A percentile compares a stretch with the other conserved stretches of the same genome.
These are phyloP conservation scores for Ifrita kowaldi DNA, from an alignment of 2,113 vertebrate genomes.

Conservation along the genomic window DNA sequence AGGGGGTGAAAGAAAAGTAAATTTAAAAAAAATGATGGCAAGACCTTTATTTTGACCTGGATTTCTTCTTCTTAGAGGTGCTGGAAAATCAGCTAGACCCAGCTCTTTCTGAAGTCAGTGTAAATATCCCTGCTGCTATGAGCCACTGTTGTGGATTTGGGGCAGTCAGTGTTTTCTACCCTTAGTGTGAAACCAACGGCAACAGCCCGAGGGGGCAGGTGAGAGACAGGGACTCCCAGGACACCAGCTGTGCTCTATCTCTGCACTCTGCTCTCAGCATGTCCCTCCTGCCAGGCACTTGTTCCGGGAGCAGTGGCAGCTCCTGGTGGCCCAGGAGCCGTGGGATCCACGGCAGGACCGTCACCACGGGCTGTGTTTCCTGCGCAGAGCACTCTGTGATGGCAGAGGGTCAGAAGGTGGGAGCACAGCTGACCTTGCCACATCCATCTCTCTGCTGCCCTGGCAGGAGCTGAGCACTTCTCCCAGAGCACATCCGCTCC, in stretches of 20 bases:
- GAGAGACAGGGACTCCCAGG: background rate
- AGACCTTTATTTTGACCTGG: background rate
- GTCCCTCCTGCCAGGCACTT: background rate
- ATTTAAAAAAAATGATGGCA: background rate
- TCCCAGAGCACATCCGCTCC: background rate
- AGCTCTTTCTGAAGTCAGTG: background rate
- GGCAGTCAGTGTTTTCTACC: background rate
- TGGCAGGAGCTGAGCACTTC: background rate
- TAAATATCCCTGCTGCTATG: background rate
- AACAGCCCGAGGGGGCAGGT: background rate
- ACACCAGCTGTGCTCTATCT: background rate
- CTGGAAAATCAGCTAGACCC: background rate
- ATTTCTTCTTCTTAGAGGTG: background rate
- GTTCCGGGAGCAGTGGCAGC: background rate
- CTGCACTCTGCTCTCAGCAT: background rate
- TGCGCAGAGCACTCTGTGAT: fast-evolving
- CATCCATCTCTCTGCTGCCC: background rate
- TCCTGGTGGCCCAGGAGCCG: background rate
- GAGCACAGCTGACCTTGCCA: background rate
- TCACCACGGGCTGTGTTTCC: background rate
- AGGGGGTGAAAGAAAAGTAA: background rate
- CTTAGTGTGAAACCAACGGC: background rate
- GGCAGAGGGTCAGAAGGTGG: background rate
- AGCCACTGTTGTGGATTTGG: background rate
- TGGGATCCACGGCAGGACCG: fast-evolving